Conservation (phyloP, 2,888 invertebrate genomes). For the Synanthedon tipuliformis region DNA sequence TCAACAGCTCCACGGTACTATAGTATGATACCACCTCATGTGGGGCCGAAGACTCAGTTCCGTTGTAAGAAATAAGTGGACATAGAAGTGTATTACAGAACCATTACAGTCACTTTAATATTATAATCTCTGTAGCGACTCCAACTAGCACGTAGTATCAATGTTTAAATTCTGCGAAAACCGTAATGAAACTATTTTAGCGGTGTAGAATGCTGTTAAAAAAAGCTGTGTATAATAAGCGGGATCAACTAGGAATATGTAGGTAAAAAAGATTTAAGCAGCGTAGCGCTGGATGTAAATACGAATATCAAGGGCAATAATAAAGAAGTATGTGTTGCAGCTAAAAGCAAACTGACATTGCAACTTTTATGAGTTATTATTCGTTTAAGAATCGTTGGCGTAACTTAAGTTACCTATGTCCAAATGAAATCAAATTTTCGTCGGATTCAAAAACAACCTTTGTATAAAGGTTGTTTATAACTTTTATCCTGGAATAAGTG, state of each 20-base stretch:
- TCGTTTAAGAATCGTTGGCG: too few relatives aligned
- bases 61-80: slow-evolving; percentile 79
- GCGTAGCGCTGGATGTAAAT: slow-evolving; percentile 32
- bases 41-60: slow-evolving; percentile 90
- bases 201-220: slow-evolving; percentile 15
- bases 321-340: slow-evolving; percentile 6
- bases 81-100: slow-evolving; percentile 38
- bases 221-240: slow-evolving; percentile 57
- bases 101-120: too few relatives aligned
- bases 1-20: slow-evolving; percentile 87
- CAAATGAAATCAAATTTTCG: too few relatives aligned
- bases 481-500: too few relatives aligned
- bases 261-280: slow-evolving; percentile 34
- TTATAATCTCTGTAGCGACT: slow-evolving; percentile 34
- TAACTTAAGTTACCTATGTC: too few relatives aligned
- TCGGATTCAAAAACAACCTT: too few relatives aligned
- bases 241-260: slow-evolving; percentile 63
- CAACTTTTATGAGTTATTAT: slow-evolving; percentile 2
- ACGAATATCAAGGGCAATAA: slow-evolving; percentile 2
- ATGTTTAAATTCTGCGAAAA: slow-evolving; percentile 12
- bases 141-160: slow-evolving; percentile 30
- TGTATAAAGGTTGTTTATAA: too few relatives aligned
- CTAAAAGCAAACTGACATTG: slow-evolving; percentile 15
- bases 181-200: background rate
- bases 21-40: slow-evolving; percentile 96